Evolutionary conservation across 2,113 vertebrate species (phyloP).

Genomic region (Barbus barbus): DNA sequence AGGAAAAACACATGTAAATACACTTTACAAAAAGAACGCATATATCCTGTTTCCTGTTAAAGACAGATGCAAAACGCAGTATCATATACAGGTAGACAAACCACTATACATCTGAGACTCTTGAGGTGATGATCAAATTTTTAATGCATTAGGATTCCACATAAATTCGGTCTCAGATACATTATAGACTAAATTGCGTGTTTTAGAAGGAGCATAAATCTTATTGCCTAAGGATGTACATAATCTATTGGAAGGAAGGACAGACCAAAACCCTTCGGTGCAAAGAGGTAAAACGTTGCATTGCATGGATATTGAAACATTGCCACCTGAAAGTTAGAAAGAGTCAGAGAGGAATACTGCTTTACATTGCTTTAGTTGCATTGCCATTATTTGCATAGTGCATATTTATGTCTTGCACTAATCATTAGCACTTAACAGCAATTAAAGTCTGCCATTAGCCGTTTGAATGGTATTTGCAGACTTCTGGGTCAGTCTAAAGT

Average conservation of each 20-base stretch:
- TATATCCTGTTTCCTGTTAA: background rate
- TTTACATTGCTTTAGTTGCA: background rate
- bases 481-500: background rate
- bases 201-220: background rate
- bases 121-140: background rate
- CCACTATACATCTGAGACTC: background rate
- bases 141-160: background rate
- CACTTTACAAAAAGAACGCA: background rate
- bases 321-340: too few relatives aligned
- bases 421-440: background rate
- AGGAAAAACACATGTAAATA: background rate
- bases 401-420: background rate
- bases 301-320: too few relatives aligned
- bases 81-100: background rate
- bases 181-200: background rate
- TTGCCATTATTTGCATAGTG: background rate
- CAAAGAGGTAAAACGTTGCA: background rate
- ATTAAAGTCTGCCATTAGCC: constrained; percentile 11
- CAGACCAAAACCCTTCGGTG: background rate
- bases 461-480: background rate
- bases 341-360: background rate
- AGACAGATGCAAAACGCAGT: background rate
- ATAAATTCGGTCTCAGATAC: background rate
- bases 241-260: background rate
- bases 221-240: background rate